Base-by-base conservation (phyloP, 2,113 vertebrate species). In the Anguilla rostrata region DNA sequence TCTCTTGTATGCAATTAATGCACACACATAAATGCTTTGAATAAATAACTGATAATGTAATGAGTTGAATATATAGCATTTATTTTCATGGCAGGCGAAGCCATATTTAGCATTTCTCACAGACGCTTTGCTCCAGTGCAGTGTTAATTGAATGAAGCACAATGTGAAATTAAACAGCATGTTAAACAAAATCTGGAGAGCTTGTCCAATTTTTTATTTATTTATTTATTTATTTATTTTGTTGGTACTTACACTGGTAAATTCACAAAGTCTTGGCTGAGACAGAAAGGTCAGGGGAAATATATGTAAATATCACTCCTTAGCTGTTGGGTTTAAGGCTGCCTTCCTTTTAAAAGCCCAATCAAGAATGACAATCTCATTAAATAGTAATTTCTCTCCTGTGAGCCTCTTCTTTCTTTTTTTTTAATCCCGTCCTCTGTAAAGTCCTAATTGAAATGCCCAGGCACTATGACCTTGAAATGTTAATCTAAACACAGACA, bases 381-480 rank as follows among this genome's bases (percentile, higher is more conserved):
- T 95, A 94, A 94, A 92, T 93, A 92, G 90, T 92, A 87, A 87
- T 94, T 94, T 94, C 88, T 90, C 82, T 92, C 87, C 82, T 78
- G 60, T 92, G 93, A 93, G 87, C 85, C 90, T 87, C 87, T 90
- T 39, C 53, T 82, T 79, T 39, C 80, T 43, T 78, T 39, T 46
- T 90, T 87, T 92, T 89, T 88, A 91, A 88, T 93, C 94, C 75
- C 80, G 86, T 90, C 91, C 78, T 82, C 4, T 88, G 87, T 92
- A 90, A 94, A 94, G 89, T 91, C 86, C 87, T 95, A 94, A 95
- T 94, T 96, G 94, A 95, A 95, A 95, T 94, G 93, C 93, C 90
- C 91, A 89, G 81, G 78, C 92, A 92, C 89, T 92, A 82, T 95
- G 94, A 96, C 96, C 94, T 96, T 96, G 95, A 88, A 86, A 93